These are phyloP conservation scores for Indicator indicator DNA, from an alignment of 2,113 vertebrate genomes.

Conservation along the genomic window DNA sequence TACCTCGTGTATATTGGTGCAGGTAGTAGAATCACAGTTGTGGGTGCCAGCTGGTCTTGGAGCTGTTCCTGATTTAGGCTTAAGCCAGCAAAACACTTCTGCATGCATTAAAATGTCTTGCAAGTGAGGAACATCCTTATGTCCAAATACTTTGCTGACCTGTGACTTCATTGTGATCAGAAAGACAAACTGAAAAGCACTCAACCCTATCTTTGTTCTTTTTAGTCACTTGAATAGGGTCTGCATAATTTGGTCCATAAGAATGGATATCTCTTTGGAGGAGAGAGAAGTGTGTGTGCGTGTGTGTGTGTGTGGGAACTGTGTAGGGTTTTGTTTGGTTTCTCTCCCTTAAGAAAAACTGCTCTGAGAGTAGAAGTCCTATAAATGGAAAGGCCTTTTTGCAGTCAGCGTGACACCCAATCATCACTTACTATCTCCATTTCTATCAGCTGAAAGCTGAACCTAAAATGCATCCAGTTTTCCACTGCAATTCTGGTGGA, in stretches of 20 bases:
- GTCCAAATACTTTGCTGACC: conserved; percentile 13
- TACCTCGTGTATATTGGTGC: conserved; percentile 60
- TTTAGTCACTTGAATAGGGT: conserved; percentile 18
- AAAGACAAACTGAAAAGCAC: not conserved
- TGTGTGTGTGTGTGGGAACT: not conserved
- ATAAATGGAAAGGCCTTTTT: not conserved
- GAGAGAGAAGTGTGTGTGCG: not conserved
- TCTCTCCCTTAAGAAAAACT: conserved; percentile 10
- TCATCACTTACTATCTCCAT: not conserved
- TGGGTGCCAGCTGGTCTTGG: conserved; percentile 1
- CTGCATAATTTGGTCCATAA: conserved; percentile 5
- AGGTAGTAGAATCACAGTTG: not conserved
- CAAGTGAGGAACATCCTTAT: conserved; percentile 17
- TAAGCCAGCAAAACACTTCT: conserved; percentile 5
- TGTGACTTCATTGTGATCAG: not conserved
- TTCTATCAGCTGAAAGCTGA: not conserved
- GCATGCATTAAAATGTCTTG: conserved; percentile 17
- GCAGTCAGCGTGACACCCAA: not conserved
- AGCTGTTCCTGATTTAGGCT: not conserved
- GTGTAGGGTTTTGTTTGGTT: conserved; percentile 5
- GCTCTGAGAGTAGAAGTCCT: not conserved
- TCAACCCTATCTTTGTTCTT: not conserved
- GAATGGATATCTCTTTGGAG: conserved; percentile 10
- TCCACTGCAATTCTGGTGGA: not conserved
- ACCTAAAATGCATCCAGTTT: not conserved